Conservation (phyloP, 2,113 vertebrate species). For the Dicerorhinus sumatrensis region DNA sequence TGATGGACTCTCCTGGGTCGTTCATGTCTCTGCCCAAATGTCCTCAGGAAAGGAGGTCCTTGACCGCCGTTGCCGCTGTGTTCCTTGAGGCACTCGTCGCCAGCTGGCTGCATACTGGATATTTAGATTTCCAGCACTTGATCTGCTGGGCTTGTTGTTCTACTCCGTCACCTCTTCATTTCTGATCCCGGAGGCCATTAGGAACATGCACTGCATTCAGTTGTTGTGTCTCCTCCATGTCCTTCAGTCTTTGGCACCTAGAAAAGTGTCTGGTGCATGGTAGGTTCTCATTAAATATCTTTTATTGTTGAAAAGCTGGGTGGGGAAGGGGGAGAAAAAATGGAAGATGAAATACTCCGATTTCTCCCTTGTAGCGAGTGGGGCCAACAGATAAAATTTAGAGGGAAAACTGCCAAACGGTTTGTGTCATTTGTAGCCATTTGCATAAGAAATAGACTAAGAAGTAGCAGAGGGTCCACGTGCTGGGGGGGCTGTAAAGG, state of each 20-base stretch:
- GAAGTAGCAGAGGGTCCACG: background rate
- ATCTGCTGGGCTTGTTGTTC: background rate
- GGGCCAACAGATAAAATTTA: background rate
- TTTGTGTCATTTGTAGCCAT: background rate
- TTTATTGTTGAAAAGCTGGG: background rate
- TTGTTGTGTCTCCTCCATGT: background rate
- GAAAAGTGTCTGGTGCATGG: background rate
- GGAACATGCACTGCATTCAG: background rate
- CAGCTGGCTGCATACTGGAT: background rate
- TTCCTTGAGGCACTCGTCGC: background rate
- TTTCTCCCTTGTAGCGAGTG: background rate
- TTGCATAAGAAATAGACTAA: background rate
- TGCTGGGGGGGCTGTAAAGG: too few species aligned
- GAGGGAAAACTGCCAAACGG: background rate
- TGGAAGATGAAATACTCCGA: background rate
- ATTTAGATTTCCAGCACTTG: background rate
- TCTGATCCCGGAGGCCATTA: background rate
- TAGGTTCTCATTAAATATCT: background rate
- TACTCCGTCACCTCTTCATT: background rate
- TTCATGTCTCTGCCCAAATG: background rate
- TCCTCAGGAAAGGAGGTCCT: background rate
- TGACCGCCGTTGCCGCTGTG: background rate
- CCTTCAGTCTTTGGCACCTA: background rate
- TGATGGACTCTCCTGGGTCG: background rate
- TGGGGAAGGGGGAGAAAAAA: background rate